Evolutionary conservation across 1,140 invertebrate species (phyloP).

Genomic region (Centruroides sculpturatus): DNA sequence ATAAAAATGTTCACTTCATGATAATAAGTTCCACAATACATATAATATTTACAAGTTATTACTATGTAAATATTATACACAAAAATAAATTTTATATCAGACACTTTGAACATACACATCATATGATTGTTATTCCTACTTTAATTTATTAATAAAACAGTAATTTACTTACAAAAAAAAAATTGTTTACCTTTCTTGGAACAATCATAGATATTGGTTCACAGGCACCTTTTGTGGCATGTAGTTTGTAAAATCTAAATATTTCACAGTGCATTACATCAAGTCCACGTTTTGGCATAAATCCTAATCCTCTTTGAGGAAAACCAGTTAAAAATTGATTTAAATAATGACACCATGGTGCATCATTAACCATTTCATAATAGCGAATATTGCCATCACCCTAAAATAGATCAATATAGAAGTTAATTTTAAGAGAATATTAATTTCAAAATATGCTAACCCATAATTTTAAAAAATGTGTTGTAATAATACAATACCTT

Average conservation of each 20-base stretch:
- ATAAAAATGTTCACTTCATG: too few relatives aligned
- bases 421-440: background rate
- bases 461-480: background rate
- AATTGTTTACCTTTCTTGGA: constrained; percentile 52
- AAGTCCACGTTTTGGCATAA: constrained; percentile 87
- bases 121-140: too few relatives aligned
- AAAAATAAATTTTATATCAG: too few relatives aligned
- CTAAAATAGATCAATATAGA: constrained; percentile 26
- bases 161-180: background rate
- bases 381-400: constrained; percentile 90
- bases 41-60: too few relatives aligned
- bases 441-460: background rate
- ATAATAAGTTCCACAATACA: too few relatives aligned
- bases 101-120: background rate
- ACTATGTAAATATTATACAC: too few relatives aligned
- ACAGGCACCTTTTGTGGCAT: constrained; percentile 67
- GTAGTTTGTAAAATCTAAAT: constrained; percentile 81
- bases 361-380: constrained; percentile 75
- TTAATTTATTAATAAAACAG: too few relatives aligned
- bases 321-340: constrained; percentile 82
- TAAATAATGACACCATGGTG: constrained; percentile 73
- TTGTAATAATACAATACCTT: constrained; percentile 39
- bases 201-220: constrained; percentile 92
- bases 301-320: constrained; percentile 72
- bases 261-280: constrained; percentile 67